Base-by-base conservation (phyloP, 2,888 invertebrate species). In the Hecatera dysodea region DNA sequence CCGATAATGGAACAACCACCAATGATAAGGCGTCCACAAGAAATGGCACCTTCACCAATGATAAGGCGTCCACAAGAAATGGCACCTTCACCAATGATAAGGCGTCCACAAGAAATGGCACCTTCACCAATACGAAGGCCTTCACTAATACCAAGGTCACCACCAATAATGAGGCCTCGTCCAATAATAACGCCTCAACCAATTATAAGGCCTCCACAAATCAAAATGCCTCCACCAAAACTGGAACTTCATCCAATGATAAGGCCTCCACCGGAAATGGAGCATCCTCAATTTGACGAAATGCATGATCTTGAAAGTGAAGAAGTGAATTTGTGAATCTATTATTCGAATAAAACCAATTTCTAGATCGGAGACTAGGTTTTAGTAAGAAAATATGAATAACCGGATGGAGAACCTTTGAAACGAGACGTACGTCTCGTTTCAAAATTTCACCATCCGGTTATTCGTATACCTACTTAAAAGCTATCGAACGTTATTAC, bases 301-400 rank as follows among this genome's bases (percentile, higher is more conserved):
- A 27, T 48, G 42, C 2, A 55, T 24, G 39, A 48, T 48, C 39
- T 48, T 19, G 11, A 73, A 19, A 72, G 64, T 73, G 39, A 56
- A 17, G 46, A 69, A 46, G n/a, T 39, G 39, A n/a, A 15, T 19
- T 67, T 27, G 4, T 33, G 29, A 46, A 24, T 22, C 27, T n/a
- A 7, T 4, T 1, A 1, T 15, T 22, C 15, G 15, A 12, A 33
- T 11, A 12, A 42, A 15, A 1, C 9, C 24, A 19, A 52, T 6
- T 1, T 0, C 6, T 9, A n/a, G 9, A 24, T 12, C n/a, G 11
- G 39, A 44, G 8, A 44, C 19, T 44, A 19, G 19, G 15, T 27
- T 27, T 52, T 5, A 48, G 48, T 12, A 6, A 19, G 6, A 44
- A 44, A 44, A 44, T 44, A 44, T 2, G 44, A 44, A 44, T 19